phyloP scores from a whole-genome alignment of 2,113 vertebrate species.

The Nothoprocta pentlandii region DNA sequence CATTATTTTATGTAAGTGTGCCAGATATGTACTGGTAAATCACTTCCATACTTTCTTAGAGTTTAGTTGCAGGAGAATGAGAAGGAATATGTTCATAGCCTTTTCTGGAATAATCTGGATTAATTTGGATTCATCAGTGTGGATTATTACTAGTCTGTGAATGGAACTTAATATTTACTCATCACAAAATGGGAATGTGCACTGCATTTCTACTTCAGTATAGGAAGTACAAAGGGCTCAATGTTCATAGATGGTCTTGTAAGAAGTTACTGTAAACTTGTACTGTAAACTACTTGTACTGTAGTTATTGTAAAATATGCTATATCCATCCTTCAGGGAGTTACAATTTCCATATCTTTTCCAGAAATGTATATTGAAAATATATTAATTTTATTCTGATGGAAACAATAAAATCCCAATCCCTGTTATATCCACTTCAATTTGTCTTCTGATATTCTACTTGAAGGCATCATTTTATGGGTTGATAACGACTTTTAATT shows the following conservation, averaged over 20 bases:
- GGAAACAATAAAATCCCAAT: neutral
- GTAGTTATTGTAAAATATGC: neutral
- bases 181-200: neutral
- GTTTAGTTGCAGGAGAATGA: neutral
- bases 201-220: neutral
- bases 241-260: neutral
- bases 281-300: too few relatives aligned
- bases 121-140: neutral
- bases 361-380: neutral
- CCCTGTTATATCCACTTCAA: neutral
- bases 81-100: neutral
- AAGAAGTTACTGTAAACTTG: neutral
- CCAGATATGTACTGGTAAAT: neutral
- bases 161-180: neutral
- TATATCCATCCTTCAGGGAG: neutral
- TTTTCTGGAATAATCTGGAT: neutral
- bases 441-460: neutral
- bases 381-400: neutral
- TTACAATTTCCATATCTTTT: neutral
- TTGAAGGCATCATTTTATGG: neutral
- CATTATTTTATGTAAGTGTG: constrained; percentile 28
- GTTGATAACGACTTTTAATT: neutral
- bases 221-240: neutral
- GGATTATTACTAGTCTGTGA: neutral
- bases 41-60: neutral